These are phyloP conservation scores for Marcusenius ussheri DNA, from an alignment of 2,113 vertebrate species.

Conservation along the genomic window DNA sequence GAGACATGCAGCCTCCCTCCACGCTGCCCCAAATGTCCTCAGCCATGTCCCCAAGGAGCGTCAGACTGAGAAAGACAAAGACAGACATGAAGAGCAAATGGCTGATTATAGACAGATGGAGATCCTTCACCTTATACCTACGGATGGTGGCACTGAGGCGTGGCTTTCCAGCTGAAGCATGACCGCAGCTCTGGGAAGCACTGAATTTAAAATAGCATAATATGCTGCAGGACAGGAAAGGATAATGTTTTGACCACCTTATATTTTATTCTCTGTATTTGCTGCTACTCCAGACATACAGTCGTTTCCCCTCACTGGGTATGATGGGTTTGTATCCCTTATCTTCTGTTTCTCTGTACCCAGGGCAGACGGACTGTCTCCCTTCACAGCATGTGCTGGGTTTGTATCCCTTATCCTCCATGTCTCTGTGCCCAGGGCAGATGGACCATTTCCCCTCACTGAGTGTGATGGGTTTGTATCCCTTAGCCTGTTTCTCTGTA, in stretches of 20 bases:
- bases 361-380: background rate
- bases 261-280: background rate
- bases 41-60: background rate
- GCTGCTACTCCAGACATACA: background rate
- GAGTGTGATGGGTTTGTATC: too few species aligned
- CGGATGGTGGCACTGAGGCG: background rate
- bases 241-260: background rate
- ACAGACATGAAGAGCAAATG: background rate
- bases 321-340: background rate
- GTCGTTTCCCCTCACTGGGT: background rate
- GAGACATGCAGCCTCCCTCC: conserved; percentile 5
- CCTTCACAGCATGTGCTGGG: background rate
- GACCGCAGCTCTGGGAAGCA: background rate
- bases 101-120: background rate
- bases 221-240: background rate
- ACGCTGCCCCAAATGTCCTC: background rate
- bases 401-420: background rate
- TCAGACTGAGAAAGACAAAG: background rate
- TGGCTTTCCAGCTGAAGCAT: background rate
- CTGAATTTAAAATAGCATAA: background rate
- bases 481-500: too few species aligned
- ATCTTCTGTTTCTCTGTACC: background rate
- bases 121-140: background rate
- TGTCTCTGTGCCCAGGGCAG: background rate
- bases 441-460: too few species aligned